A percentile compares a stretch with the other conserved stretches of the same genome.
These are phyloP conservation scores for Synanthedon myopaeformis DNA, from an alignment of 2,888 invertebrate species.

Conservation along the genomic window DNA sequence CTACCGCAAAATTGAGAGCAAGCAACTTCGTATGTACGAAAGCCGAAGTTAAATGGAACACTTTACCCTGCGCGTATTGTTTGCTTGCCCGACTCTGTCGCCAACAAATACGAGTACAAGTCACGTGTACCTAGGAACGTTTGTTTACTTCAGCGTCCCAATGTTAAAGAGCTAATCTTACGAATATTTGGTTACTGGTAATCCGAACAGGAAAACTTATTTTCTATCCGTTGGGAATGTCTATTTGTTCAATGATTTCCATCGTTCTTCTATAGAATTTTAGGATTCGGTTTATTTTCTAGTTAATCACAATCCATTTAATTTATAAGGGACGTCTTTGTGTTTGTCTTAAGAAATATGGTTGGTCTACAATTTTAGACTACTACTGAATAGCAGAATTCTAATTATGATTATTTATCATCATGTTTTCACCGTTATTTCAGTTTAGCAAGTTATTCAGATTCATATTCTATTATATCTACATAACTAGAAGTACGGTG, in stretches of 20 bases:
- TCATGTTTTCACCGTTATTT: no score
- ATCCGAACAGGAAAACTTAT: neutral
- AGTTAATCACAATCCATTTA: no score
- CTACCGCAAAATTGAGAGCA: constrained; percentile 2
- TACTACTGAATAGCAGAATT: no score
- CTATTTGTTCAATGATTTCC: no score
- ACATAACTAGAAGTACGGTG: no score
- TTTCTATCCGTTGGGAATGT: no score
- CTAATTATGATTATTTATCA: no score
- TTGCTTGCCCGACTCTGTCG: constrained; percentile 6
- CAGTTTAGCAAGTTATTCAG: neutral
- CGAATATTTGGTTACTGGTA: constrained; percentile 14
- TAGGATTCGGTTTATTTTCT: no score
- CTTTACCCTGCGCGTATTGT: constrained; percentile 4
- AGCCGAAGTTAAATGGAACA: constrained; percentile 6
- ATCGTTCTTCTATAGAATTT: no score
- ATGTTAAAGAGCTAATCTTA: constrained; percentile 22
- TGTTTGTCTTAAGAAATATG: no score
- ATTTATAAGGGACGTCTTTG: no score
- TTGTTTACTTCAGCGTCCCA: constrained; percentile 9
- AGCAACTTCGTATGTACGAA: constrained; percentile 4
- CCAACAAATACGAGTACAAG: constrained; percentile 3
- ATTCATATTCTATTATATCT: neutral
- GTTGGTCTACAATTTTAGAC: no score
- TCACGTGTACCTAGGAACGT: constrained; percentile 1